Percentiles rank a stretch among this genome's conserved stretches.
Evolutionary conservation across 2,888 invertebrate genomes (phyloP).

Genomic region (Allacma fusca): DNA sequence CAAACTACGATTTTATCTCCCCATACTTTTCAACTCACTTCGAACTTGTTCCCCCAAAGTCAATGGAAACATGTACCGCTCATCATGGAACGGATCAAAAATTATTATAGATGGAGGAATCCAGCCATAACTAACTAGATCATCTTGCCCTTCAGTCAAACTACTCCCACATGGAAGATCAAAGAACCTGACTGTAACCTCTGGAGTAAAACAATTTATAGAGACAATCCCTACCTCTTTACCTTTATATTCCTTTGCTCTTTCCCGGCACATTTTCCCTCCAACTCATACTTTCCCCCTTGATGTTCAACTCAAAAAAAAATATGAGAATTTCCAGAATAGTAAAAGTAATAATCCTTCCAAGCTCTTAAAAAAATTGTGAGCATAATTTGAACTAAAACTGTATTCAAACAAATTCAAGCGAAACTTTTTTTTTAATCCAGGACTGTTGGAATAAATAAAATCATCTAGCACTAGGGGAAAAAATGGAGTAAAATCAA

Average conservation of each 20-base stretch:
- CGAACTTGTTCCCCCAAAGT: too few relatives aligned
- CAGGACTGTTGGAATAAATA: too few relatives aligned
- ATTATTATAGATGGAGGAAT: neutral
- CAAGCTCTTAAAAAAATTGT: neutral
- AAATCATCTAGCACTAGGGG: too few relatives aligned
- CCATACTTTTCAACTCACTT: too few relatives aligned
- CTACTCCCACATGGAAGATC: constrained; percentile 2
- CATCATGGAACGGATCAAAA: too few relatives aligned
- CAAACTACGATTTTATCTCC: too few relatives aligned
- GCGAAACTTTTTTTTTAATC: too few relatives aligned
- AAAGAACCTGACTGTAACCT: neutral
- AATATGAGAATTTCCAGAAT: neutral
- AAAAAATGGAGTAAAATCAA: constrained; percentile 2
- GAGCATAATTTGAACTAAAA: too few relatives aligned
- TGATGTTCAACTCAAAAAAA: neutral
- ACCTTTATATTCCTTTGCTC: neutral
- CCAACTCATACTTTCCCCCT: neutral
- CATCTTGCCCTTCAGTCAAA: neutral
- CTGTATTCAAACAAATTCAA: constrained; percentile 2
- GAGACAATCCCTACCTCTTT: constrained; percentile 9
- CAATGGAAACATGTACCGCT: too few relatives aligned
- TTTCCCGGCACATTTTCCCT: neutral
- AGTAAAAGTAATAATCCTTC: neutral
- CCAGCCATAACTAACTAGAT: neutral
- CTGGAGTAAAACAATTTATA: constrained; percentile 17